Conservation (phyloP, 2,888 invertebrate genomes). For the Caenorhabditis sp. region DNA sequence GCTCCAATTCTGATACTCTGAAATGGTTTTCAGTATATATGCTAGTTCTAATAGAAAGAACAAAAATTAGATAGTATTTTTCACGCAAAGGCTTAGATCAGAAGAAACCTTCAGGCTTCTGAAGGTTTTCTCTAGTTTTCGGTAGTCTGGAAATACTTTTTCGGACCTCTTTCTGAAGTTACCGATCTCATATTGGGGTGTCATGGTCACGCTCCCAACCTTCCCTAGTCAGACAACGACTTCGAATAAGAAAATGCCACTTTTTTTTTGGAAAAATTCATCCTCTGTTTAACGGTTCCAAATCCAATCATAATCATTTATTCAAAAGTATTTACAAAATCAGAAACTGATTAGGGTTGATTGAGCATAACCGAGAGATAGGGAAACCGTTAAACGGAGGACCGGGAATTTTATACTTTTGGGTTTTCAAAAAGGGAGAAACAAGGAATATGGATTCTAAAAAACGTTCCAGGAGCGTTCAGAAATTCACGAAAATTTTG, state of each 20-base stretch:
- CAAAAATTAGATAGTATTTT: too few relatives aligned
- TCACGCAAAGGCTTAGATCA: too few relatives aligned
- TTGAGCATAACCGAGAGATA: constrained; percentile 41
- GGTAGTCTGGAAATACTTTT: too few relatives aligned
- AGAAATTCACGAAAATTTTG: constrained; percentile 36
- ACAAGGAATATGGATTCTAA: constrained; percentile 41
- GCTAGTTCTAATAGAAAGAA: background rate
- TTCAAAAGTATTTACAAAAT: constrained; percentile 22
- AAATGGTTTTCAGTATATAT: background rate
- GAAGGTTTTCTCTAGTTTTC: too few relatives aligned
- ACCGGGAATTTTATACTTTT: constrained; percentile 33
- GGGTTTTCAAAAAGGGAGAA: background rate
- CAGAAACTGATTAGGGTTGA: constrained; percentile 30
- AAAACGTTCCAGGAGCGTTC: constrained; percentile 42
- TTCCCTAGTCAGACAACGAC: too few relatives aligned
- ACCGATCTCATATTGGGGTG: too few relatives aligned
- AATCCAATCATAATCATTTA: constrained; percentile 38
- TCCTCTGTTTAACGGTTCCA: constrained; percentile 26
- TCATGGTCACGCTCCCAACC: too few relatives aligned
- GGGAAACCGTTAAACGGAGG: constrained; percentile 60
- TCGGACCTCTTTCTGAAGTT: too few relatives aligned
- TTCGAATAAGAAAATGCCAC: too few relatives aligned
- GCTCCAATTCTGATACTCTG: constrained; percentile 58
- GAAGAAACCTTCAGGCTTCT: too few relatives aligned
- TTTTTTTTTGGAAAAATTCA: too few relatives aligned